Percentiles rank a stretch among this genome's conserved stretches.
These are phyloP conservation scores for Leptodactylus fuscus DNA, from an alignment of 2,113 vertebrate species.

Conservation along the genomic window DNA sequence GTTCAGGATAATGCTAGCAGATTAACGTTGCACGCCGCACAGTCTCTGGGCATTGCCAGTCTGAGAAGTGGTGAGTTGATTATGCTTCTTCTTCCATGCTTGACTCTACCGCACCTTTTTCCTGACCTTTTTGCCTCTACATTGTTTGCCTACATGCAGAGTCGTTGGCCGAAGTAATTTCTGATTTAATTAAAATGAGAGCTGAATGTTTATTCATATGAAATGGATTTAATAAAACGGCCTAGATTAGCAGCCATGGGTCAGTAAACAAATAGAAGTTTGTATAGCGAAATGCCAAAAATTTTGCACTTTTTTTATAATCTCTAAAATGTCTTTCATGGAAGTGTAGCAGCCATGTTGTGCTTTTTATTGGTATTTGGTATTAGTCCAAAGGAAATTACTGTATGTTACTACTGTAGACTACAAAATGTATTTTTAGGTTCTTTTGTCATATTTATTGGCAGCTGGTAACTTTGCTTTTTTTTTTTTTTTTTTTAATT, in stretches of 20 bases:
- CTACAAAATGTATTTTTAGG: no score
- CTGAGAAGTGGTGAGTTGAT: constrained; percentile 79
- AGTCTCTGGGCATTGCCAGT: constrained; percentile 85
- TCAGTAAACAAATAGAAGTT: neutral
- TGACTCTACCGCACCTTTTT: neutral
- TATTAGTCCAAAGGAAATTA: no score
- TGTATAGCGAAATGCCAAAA: neutral
- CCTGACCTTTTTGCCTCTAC: neutral
- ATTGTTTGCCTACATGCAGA: constrained; percentile 20
- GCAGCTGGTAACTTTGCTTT: no score
- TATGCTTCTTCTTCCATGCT: neutral
- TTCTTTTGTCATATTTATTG: no score
- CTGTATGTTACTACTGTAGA: no score
- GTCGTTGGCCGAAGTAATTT: constrained; percentile 17
- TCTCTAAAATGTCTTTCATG: neutral
- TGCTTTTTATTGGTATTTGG: neutral
- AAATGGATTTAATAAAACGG: neutral
- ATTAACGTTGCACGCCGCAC: constrained; percentile 84
- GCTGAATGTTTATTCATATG: constrained; percentile 5
- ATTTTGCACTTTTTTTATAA: neutral
- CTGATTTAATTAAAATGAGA: constrained; percentile 11
- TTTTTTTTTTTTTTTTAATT: no score
- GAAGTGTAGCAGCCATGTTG: neutral
- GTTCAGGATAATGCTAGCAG: constrained; percentile 80
- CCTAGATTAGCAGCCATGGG: neutral